These are phyloP conservation scores for Pogonomyrmex californicus DNA, from an alignment of 1,140 invertebrate genomes.

Conservation along the genomic window DNA sequence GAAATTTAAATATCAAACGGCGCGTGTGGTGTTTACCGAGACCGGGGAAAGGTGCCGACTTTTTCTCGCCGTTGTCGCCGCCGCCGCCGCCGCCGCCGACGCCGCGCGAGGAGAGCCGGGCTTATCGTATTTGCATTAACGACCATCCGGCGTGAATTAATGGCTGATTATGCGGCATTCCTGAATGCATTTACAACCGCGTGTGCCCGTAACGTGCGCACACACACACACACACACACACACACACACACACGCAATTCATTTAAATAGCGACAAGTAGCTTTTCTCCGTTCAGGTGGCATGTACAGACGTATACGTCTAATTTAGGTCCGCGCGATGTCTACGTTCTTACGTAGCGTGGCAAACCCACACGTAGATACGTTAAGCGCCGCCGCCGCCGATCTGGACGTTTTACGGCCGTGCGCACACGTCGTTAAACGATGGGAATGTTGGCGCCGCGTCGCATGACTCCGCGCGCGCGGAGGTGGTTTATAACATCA, in stretches of 20 bases:
- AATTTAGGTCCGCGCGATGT: conserved; percentile 33
- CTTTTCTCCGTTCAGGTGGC: not conserved
- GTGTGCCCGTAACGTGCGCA: not conserved
- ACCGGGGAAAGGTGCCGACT: conserved; percentile 28
- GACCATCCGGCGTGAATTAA: conserved; percentile 69
- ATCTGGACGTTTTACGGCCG: conserved; percentile 68
- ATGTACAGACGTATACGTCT: not conserved
- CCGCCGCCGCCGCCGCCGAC: not conserved
- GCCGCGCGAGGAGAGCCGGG: not conserved
- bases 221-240: no score
- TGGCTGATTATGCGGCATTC: conserved; percentile 71
- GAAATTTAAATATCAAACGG: conserved; percentile 57
- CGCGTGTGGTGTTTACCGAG: conserved; percentile 13
- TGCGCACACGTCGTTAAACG: conserved; percentile 72
- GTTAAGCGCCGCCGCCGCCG: conserved; percentile 29
- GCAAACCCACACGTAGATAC: conserved; percentile 31
- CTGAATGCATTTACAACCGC: conserved; percentile 39
- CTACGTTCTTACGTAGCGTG: conserved; percentile 27
- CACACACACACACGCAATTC: no score
- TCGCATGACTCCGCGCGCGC: conserved; percentile 63
- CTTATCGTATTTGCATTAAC: conserved; percentile 68
- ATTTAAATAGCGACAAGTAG: conserved; percentile 25
- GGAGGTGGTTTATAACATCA: not conserved
- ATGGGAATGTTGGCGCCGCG: conserved; percentile 81
- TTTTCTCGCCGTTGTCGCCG: not conserved